Evolutionary conservation across 2,797 vertebrate genomes (phyloP).

Genomic region (Gobionotothen gibberifrons): DNA sequence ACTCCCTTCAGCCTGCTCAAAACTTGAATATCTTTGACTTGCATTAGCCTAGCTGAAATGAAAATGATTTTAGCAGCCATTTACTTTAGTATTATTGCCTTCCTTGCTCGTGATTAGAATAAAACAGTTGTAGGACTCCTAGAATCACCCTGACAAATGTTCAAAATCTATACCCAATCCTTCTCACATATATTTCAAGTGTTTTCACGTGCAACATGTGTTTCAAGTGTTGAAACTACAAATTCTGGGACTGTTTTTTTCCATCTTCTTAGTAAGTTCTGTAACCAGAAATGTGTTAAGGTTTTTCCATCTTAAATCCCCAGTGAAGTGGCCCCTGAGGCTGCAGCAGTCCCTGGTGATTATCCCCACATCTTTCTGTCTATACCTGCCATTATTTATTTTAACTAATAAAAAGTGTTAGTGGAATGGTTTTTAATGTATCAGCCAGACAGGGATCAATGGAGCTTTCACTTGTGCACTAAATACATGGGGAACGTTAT

Average conservation of each 20-base stretch:
- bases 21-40: slow-evolving; percentile 2
- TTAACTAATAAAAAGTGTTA: slow-evolving; percentile 65
- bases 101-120: background rate
- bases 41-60: background rate
- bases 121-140: slow-evolving; percentile 10
- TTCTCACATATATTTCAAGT: slow-evolving; percentile 26
- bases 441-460: slow-evolving; percentile 64
- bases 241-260: slow-evolving; percentile 11
- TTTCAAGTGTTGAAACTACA: slow-evolving; percentile 40
- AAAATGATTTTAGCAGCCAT: background rate
- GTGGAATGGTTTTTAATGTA: slow-evolving; percentile 55
- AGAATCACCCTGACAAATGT: slow-evolving; percentile 42
- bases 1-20: slow-evolving; percentile 1
- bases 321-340: slow-evolving; percentile 57
- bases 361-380: slow-evolving; percentile 65
- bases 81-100: background rate
- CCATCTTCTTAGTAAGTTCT: slow-evolving; percentile 35
- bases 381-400: slow-evolving; percentile 75
- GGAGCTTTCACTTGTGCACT: slow-evolving; percentile 52
- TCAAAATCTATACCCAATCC: slow-evolving; percentile 25
- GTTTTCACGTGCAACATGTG: slow-evolving; percentile 23
- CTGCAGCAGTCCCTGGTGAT: slow-evolving; percentile 65
- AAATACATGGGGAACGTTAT: slow-evolving; percentile 55
- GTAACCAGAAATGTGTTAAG: slow-evolving; percentile 46
- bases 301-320: slow-evolving; percentile 64